A percentile compares a stretch with the other conserved stretches of the same genome.
phyloP scores from a whole-genome alignment of 2,797 vertebrate species.

The Pagetopsis macropterus region DNA sequence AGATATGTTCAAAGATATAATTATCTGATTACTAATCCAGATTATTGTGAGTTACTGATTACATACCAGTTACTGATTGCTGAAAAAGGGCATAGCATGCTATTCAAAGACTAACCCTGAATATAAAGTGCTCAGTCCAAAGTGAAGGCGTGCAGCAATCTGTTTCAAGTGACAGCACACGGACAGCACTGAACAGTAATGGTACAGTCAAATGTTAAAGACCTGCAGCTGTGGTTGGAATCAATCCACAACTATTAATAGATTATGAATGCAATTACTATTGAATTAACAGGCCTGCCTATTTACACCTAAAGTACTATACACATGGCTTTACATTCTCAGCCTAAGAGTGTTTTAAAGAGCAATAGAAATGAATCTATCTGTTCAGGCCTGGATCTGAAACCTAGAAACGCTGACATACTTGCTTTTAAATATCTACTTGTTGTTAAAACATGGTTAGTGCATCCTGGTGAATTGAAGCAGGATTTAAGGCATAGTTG shows the following conservation, averaged over 20 bases:
- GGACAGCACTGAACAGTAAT: not conserved
- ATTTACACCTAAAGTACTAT: not conserved
- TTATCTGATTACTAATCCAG: constrained; percentile 11
- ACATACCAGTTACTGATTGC: constrained; percentile 8
- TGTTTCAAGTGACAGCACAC: not conserved
- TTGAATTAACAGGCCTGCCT: not conserved
- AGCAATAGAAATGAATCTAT: too few relatives aligned
- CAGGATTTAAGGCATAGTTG: too few relatives aligned
- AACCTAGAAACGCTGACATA: too few relatives aligned
- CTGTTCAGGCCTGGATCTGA: too few relatives aligned
- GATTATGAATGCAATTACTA: not conserved
- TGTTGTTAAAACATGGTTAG: too few relatives aligned
- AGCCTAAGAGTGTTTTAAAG: not conserved
- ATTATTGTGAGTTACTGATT: constrained; percentile 9
- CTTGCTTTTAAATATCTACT: too few relatives aligned
- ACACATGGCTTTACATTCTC: not conserved
- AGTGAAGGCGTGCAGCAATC: not conserved
- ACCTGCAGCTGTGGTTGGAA: not conserved
- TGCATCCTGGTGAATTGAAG: too few relatives aligned
- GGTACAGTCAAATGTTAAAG: not conserved
- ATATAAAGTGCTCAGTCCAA: not conserved
- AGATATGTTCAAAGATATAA: not conserved
- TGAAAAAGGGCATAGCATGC: constrained; percentile 7
- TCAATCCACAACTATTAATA: not conserved
- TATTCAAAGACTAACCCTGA: not conserved